Base-by-base conservation (phyloP, 2,888 invertebrate genomes). In the Nymphalis polychloros region DNA sequence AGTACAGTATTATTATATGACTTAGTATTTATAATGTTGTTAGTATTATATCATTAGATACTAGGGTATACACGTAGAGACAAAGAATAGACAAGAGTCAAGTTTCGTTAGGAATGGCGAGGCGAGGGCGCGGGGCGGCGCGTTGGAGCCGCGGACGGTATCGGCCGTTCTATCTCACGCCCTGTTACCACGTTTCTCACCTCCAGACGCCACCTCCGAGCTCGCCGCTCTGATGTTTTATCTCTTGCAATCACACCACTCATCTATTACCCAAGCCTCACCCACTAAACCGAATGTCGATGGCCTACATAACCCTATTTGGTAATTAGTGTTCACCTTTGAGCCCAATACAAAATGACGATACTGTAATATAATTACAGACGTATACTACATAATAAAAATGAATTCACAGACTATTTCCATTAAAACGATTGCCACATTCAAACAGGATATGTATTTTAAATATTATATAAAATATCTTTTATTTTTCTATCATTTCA, bases 101-200 rank as follows among this genome's bases (percentile, higher is more conserved):
- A 66, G 64, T 70, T 59, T 72, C 53, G 66, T 63, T 61, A 68
- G 66, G 68, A 70, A 70, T 61, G 65, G 68, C 65, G 67, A 62
- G 71, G 64, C 46, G 49, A 66, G 61, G 70, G 63, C 69, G 70
- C 64, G 69, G 63, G 72, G 70, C 73, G 71, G 68, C 72, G 70
- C 64, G 74, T 66, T 69, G 66, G 69, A 73, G 76, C 73, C 75
- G 81, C 76, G 76, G 82, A 78, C 82, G 80, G 76, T 90, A 90
- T 90, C 89, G 75, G 73, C 77, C 77, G 81, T 76, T 78, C 85
- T 84, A 90, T 91, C 90, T 91, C 89, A 90, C 89, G 90, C 85
- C 85, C 86, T 79, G 86, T 83, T 84, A 80, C 89, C 90, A 89
- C 90, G 90, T 87, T 90, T 89, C 88, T 91, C 92, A 91, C 91